phyloP scores from a whole-genome alignment of 1,140 invertebrate species.

The Pseudomyrmex gracilis region DNA sequence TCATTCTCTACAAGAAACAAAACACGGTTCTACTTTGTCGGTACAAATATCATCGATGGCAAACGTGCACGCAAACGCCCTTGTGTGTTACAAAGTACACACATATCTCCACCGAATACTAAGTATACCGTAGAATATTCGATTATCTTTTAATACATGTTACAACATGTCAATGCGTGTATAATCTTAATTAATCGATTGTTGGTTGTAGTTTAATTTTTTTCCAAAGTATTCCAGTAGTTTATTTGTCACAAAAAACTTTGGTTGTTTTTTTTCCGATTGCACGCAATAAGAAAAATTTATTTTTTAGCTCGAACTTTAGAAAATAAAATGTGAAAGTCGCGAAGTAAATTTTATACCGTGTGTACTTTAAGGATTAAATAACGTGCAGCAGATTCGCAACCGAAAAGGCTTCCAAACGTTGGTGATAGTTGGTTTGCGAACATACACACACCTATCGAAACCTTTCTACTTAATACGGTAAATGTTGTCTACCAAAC shows the following conservation, averaged over 20 bases:
- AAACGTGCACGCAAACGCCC: conserved; percentile 11
- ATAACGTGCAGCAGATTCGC: conserved; percentile 7
- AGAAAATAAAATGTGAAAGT: neutral
- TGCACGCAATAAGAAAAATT: no score
- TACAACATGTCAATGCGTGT: no score
- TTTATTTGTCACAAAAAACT: no score
- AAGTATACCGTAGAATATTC: no score
- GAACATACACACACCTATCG: neutral
- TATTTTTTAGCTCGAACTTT: neutral
- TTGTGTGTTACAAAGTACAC: neutral
- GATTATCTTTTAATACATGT: no score
- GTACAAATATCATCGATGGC: conserved; percentile 29
- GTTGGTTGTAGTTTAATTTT: no score
- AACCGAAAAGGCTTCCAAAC: neutral
- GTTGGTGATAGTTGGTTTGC: neutral
- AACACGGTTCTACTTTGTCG: neutral
- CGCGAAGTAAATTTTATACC: no score
- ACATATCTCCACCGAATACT: no score
- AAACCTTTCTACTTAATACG: neutral
- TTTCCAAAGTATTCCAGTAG: no score
- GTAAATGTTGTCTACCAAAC: neutral
- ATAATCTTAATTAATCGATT: no score
- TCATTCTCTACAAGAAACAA: conserved; percentile 3
- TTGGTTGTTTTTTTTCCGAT: no score
- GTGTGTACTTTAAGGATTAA: no score